Base-by-base conservation (phyloP, 2,113 vertebrate genomes). In the Galeopterus variegatus region DNA sequence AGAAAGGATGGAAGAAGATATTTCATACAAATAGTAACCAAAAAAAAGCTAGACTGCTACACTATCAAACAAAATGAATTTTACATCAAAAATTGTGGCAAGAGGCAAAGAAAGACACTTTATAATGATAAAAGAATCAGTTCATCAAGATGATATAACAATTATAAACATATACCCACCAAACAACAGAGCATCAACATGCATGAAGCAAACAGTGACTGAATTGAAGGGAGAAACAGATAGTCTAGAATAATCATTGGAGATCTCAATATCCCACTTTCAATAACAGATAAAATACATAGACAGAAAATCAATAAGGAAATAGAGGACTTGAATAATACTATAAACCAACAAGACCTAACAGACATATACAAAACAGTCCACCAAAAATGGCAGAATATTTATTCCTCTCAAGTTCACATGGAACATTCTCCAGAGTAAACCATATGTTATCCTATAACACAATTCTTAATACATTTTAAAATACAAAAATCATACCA, bases 91-190 rank as follows among this genome's bases (percentile, higher is more conserved):
- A 93, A 54, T 19, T 72, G 4, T 45, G 64, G 15, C 41, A 86
- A 86, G 45, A 90, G 26, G 85, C 62, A 90, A 65, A 79, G 28
- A 77, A 91, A 95, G 28, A 84, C 24, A 79, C 72, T 70, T 79
- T 79, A 85, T 23, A 83, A 65, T 72, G n/a, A 62, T 45, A 93
- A 87, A 72, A 72, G 45, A 31, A 77, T 93, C 33, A 69, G 58
- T 33, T 69, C 72, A 89, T 60, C 70, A 72, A 23, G 50, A 95
- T 36, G 10, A 45, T 64, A 26, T 58, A 67, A 82, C 28, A 92
- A 80, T 87, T 75, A 65, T 50, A 86, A 70, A 72, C 24, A 36
- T 80, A 60, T 77, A 62, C 19, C 85, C 5, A 75, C 11, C 33
- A 93, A 88, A 60, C 18, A 80, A 79, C 7, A 96, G 1, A 90